phyloP scores from a whole-genome alignment of 2,113 vertebrate genomes.

The Notiomystis cincta region DNA sequence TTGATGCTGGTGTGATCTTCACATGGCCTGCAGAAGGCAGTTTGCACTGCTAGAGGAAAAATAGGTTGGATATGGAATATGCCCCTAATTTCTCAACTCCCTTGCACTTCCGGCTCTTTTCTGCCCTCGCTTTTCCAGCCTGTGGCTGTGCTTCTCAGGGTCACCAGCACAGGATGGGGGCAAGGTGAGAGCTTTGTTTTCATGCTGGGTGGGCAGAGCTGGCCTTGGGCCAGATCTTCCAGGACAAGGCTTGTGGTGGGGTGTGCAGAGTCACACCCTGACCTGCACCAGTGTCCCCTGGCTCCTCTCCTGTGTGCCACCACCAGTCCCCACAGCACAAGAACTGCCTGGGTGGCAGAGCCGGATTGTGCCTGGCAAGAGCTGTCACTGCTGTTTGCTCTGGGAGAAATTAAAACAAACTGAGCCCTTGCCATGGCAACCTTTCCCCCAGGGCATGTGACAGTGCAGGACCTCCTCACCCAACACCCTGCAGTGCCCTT shows the following conservation, averaged over 20 bases:
- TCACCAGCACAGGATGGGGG: not conserved
- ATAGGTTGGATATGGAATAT: rapidly evolving
- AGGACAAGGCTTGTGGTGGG: not conserved
- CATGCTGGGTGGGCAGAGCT: not conserved
- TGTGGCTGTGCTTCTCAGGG: not conserved
- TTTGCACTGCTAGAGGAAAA: not conserved
- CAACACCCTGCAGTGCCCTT: not conserved
- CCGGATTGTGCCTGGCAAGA: not conserved
- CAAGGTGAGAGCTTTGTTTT: not conserved
- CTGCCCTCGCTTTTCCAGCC: not conserved
- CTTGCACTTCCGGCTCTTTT: not conserved
- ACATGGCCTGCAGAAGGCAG: not conserved
- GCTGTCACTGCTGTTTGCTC: conserved; percentile 18
- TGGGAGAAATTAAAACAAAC: conserved; percentile 40
- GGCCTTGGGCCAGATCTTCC: not conserved
- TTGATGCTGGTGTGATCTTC: not conserved
- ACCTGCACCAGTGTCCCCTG: not conserved
- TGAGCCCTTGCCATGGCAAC: conserved; percentile 25
- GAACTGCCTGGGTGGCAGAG: not conserved
- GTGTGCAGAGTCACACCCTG: not conserved
- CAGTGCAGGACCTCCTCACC: not conserved
- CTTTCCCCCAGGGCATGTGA: not conserved
- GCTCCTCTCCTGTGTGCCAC: not conserved
- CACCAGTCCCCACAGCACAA: not conserved
- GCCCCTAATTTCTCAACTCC: not conserved